Evolutionary conservation across 2,797 vertebrate species (phyloP), one percentile per base, ranked within the genome.

Genomic region (Hydrocynus forskahlii): DNA sequence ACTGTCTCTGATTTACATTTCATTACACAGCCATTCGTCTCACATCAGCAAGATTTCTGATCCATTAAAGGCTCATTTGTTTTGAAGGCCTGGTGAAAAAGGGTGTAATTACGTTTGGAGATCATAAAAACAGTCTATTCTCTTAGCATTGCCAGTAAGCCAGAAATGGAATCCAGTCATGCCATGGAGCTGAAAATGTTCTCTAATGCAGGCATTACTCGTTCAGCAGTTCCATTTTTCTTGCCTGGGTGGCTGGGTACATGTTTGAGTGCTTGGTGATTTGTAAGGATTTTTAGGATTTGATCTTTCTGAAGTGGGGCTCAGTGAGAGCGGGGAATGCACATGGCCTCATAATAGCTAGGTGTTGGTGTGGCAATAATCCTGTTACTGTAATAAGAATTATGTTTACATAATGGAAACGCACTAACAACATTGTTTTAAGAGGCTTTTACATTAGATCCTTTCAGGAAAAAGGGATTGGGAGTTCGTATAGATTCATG

Each of bases 1-100:
- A 52, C 55, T 48, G 69, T 75, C 69, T 63, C 25, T 66, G 73
- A 82, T 52, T 73, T 54, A 25, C 72, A 52, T 74, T 82, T 82
- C 72, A 78, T 70, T 35, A 16, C 7, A 2, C 69, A 48, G 77
- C 70, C 70, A 29, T 79, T 82, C 17, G 63, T 75, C 63, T 62
- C 63, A 21, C 63, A 66, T 69, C 63, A 79, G 60, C 79, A 70
- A 45, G 21, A 21, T 77, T 59, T 67, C 50, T 52, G 48, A 78
- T 75, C 64, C 70, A 60, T 62, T 45, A 38, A 17, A 67, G 57
- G 55, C 73, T 80, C 69, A 17, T 80, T 78, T 75, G 79, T 71
- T 78, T 72, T 54, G 78, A 80, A 55, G 25, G 73, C 25, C 64
- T 55, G 62, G 5, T 76, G 73, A 50, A 72, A 77, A 78, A 52